Evolutionary conservation across 2,797 vertebrate genomes (phyloP).

Genomic region (Apodemus agrarius): DNA sequence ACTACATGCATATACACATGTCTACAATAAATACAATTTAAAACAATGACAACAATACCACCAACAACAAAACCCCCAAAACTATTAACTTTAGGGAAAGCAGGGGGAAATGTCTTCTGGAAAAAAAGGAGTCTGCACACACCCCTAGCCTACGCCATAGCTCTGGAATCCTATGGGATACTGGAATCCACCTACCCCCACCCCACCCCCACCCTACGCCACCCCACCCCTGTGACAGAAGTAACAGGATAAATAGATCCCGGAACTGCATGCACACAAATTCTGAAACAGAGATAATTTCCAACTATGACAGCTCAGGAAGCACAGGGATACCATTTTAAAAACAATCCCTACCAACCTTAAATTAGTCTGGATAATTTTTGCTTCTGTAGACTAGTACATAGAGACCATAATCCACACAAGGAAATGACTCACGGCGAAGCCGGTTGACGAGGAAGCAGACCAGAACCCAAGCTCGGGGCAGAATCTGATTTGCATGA

Average conservation of each 20-base stretch:
- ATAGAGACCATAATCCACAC: slow-evolving; percentile 57
- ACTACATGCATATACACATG: background rate
- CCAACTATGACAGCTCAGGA: slow-evolving; percentile 21
- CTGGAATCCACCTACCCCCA: background rate
- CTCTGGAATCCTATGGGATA: background rate
- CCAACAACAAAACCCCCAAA: background rate
- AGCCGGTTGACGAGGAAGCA: background rate
- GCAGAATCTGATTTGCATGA: slow-evolving; percentile 2
- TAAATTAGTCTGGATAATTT: slow-evolving; percentile 66
- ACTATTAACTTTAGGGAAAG: background rate
- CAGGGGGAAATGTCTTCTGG: background rate
- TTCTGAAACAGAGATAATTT: slow-evolving; percentile 6
- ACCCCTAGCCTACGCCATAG: background rate
- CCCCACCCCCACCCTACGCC: too few species aligned
- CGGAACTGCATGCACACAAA: background rate
- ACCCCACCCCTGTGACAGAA: background rate
- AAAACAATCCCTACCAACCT: background rate
- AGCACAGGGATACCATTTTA: background rate
- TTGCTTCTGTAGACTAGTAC: slow-evolving; percentile 48
- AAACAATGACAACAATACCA: background rate
- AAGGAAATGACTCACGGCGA: slow-evolving; percentile 53
- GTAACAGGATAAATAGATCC: background rate
- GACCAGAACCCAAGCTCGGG: background rate
- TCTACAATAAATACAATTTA: background rate
- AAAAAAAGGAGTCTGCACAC: background rate